These are phyloP conservation scores for Scaptodrosophila lebanonensis DNA, from an alignment of 1,140 invertebrate genomes.

Conservation along the genomic window DNA sequence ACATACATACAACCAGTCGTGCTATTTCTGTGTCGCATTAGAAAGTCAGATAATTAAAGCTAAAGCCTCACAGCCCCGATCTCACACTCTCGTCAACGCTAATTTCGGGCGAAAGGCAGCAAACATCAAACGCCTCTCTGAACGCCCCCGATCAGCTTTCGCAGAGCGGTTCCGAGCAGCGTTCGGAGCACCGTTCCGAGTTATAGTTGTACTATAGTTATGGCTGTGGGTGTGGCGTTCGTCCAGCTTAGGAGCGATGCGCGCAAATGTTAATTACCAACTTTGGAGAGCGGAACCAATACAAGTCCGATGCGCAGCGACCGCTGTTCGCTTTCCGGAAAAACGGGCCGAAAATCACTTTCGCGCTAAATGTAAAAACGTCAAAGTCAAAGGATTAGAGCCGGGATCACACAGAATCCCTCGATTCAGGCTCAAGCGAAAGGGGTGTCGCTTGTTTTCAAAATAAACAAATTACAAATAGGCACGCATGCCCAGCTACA, in stretches of 20 bases:
- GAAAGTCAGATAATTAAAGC: constrained; percentile 49
- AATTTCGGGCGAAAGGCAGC: constrained; percentile 19
- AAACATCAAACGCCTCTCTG: constrained; percentile 11
- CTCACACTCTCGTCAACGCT: constrained; percentile 1
- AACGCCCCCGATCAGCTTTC: background rate
- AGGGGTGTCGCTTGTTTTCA: constrained; percentile 72
- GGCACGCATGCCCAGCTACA: background rate
- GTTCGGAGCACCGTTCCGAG: no score
- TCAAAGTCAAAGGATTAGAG: constrained; percentile 64
- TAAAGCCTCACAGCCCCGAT: constrained; percentile 34
- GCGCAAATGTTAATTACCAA: constrained; percentile 63
- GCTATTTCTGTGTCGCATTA: constrained; percentile 24
- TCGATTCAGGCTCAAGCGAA: constrained; percentile 27
- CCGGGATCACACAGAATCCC: constrained; percentile 27
- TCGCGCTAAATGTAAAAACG: constrained; percentile 33
- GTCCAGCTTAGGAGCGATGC: constrained; percentile 29
- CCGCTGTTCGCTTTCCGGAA: constrained; percentile 55
- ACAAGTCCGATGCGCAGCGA: constrained; percentile 39
- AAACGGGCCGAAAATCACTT: constrained; percentile 5
- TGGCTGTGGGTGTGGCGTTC: constrained; percentile 19
- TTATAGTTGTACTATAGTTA: no score
- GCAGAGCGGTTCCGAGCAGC: background rate
- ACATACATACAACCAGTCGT: background rate
- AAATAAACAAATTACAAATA: constrained; percentile 71
- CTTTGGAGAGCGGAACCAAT: constrained; percentile 65